A percentile compares a stretch with the other conserved stretches of the same genome.
Conservation (phyloP, 2,113 vertebrate species). For the Hymenochirus boettgeri region DNA sequence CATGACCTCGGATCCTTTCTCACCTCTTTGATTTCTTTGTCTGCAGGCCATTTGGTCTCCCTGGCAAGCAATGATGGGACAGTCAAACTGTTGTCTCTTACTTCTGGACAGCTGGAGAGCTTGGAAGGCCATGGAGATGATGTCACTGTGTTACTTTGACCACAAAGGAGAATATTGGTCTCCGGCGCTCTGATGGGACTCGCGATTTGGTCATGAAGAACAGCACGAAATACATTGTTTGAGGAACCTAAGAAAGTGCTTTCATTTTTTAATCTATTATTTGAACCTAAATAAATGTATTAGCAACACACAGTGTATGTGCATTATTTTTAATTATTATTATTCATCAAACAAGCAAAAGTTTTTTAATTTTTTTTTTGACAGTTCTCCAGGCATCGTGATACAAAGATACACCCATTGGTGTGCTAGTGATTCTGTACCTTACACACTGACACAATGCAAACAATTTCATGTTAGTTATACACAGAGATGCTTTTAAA, state of each 20-base stretch:
- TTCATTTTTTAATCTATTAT: neutral
- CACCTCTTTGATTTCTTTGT: slow-evolving; percentile 1
- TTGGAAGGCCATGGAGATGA: slow-evolving; percentile 53
- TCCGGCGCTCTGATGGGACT: slow-evolving; percentile 58
- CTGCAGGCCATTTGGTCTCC: slow-evolving; percentile 63
- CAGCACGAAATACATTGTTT: neutral
- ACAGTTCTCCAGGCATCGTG: neutral
- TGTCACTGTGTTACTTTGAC: slow-evolving; percentile 56
- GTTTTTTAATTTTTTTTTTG: neutral
- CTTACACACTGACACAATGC: no score
- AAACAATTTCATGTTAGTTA: no score
- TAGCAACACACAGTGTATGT: neutral
- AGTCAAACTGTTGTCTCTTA: slow-evolving; percentile 62
- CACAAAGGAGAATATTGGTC: slow-evolving; percentile 50
- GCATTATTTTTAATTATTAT: neutral
- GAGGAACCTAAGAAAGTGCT: neutral
- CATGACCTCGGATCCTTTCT: slow-evolving; percentile 3
- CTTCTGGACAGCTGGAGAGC: slow-evolving; percentile 54
- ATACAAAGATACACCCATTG: no score
- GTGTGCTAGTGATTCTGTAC: neutral
- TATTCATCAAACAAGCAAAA: neutral
- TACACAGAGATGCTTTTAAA: no score
- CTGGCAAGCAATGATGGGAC: slow-evolving; percentile 63
- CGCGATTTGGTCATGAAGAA: slow-evolving; percentile 52
- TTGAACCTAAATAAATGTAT: neutral